Evolutionary conservation across 2,888 invertebrate genomes (phyloP).

Genomic region (Drosophila mimetica): DNA sequence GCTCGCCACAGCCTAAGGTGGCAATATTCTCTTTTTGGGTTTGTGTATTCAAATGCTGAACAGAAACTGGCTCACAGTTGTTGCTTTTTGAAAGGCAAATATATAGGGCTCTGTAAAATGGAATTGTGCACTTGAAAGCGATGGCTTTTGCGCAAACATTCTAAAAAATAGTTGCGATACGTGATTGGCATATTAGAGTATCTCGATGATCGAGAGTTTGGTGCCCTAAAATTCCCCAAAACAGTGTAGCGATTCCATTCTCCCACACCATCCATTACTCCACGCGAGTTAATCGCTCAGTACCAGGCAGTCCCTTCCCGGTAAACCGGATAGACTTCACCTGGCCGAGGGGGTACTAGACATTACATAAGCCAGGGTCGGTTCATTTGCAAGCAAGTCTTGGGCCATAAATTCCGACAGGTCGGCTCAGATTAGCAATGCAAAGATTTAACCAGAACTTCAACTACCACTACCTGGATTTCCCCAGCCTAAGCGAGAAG

Average conservation of each 20-base stretch:
- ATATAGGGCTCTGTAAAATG: background rate
- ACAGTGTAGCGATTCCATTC: too few relatives aligned
- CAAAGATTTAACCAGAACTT: constrained; percentile 16
- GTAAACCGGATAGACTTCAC: constrained; percentile 1
- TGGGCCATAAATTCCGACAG: constrained; percentile 7
- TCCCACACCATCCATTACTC: background rate
- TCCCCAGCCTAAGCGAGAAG: background rate
- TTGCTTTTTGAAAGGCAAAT: background rate
- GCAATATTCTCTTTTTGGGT: background rate
- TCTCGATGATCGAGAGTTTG: background rate
- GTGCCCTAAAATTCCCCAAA: background rate
- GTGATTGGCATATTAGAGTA: background rate
- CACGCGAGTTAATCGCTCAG: background rate
- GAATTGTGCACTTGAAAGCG: constrained; percentile 1
- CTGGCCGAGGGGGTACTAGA: background rate
- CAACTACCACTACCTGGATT: background rate
- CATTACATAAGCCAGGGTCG: constrained; percentile 3
- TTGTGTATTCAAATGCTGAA: background rate
- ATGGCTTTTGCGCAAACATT: background rate
- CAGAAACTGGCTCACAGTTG: background rate
- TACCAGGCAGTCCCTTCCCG: constrained; percentile 5
- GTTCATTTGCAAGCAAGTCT: constrained; percentile 8
- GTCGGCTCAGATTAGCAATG: constrained; percentile 6
- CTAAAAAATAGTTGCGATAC: background rate
- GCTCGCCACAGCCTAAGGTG: background rate